phyloP scores from a whole-genome alignment of 2,797 vertebrate genomes.

The Steatocranus sp. region DNA sequence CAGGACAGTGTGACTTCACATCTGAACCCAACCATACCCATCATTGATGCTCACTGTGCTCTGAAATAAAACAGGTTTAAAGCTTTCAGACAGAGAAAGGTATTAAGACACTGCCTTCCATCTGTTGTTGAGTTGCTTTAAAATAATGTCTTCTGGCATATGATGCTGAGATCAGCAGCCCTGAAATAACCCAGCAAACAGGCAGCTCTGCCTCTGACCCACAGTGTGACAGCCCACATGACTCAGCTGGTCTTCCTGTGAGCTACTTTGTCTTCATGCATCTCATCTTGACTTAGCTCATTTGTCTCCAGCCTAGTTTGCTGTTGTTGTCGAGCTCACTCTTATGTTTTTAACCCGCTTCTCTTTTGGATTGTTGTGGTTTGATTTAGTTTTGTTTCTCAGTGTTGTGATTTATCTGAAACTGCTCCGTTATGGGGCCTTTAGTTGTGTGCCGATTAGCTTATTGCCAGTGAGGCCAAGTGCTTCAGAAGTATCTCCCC shows the following conservation, averaged over 20 bases:
- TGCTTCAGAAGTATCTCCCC: slow-evolving; percentile 63
- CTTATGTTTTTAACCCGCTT: not conserved
- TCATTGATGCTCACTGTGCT: not conserved
- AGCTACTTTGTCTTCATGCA: slow-evolving; percentile 13
- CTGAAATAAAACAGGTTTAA: not conserved
- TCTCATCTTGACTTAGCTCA: slow-evolving; percentile 22
- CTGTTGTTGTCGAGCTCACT: not conserved
- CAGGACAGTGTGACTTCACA: not conserved
- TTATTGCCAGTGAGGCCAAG: slow-evolving; percentile 62
- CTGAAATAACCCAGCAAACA: slow-evolving; percentile 22
- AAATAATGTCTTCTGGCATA: not conserved
- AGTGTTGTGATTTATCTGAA: slow-evolving; percentile 26
- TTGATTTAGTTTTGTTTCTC: slow-evolving; percentile 16
- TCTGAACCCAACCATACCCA: not conserved
- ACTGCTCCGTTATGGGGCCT: slow-evolving; percentile 31
- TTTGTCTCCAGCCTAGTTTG: not conserved
- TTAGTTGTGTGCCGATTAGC: slow-evolving; percentile 48
- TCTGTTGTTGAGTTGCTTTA: not conserved
- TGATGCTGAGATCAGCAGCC: slow-evolving; percentile 2
- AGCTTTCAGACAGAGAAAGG: not conserved
- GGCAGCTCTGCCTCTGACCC: slow-evolving; percentile 3
- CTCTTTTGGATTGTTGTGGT: not conserved
- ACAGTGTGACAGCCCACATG: slow-evolving; percentile 18
- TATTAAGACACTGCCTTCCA: not conserved
- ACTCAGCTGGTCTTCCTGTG: slow-evolving; percentile 35